Evolutionary conservation across 2,113 vertebrate species (phyloP), one percentile per base, ranked within the genome.

Genomic region (Microcebus ravelobensis): DNA sequence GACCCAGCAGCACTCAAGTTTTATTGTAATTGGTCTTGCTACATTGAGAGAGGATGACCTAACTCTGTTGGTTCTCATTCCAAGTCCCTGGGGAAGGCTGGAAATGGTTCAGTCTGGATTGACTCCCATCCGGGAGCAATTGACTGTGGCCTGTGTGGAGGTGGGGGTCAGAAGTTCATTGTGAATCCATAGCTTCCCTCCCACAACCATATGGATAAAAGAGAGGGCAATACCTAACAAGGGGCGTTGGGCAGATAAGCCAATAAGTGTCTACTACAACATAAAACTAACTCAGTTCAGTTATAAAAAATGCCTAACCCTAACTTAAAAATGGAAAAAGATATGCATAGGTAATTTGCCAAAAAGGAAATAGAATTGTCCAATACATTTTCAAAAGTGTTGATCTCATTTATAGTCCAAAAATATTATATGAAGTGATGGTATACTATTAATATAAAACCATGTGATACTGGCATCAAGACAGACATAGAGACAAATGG

Each of bases 271-370:
- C 68, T 76, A 13, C 42, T 68, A 21, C 45, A 71, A 83, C 23
- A 55, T 52, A 77, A 59, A 83, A 76, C 55, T 70, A 77, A 77
- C n/a, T 55, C 15, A 50, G n/a, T 77, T 61, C 31, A 63, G 23
- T 65, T 86, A 39, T 63, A 18, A 71, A 67, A 94, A 90, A 85
- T 25, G 61, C 55, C 21, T 71, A 71, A 42, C 6, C 14, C 18
- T 81, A 86, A 74, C 76, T 70, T 87, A 23, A 83, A 94, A 87
- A 39, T 48, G 23, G 71, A 89, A 83, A 87, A 87, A 42, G 25
- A 73, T 50, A 91, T 45, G 8, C 63, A 67, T 5, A 77, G 61
- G 29, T 42, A 74, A 59, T 67, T 67, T 96, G 20, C 8, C 27
- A 59, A 55, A 73, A 50, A 89, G 57, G n/a, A 45, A 94, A 55